Conservation (phyloP, 23 tunicate species). For the Corella eumyota region DNA sequence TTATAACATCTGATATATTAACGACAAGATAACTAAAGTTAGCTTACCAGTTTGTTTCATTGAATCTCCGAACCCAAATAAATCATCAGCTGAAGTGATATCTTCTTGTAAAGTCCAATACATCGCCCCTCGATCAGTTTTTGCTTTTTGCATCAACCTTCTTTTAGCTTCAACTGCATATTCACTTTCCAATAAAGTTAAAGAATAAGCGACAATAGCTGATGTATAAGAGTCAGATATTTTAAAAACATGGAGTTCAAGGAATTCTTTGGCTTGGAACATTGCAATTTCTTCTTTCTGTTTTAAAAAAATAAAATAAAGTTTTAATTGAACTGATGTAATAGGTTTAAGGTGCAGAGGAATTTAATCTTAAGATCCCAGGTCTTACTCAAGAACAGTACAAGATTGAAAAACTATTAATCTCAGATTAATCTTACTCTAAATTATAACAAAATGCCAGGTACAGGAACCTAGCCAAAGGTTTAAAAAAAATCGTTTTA, state of each 20-base stretch:
- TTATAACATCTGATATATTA: neutral
- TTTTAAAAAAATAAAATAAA: no score
- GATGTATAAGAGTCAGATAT: constrained; percentile 69
- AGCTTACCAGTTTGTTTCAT: constrained; percentile 46
- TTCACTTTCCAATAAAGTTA: constrained; percentile 48
- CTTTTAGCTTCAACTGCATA: constrained; percentile 35
- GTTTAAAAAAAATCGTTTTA: no score
- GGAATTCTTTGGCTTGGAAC: constrained; percentile 44
- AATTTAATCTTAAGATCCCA: no score
- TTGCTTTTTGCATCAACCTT: constrained; percentile 21
- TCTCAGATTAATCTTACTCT: no score
- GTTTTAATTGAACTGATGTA: neutral
- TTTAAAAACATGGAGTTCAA: constrained; percentile 25
- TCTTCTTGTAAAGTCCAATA: constrained; percentile 32
- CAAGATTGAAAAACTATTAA: no score
- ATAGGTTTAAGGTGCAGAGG: no score
- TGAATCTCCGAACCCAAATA: constrained; percentile 36
- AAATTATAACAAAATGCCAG: no score
- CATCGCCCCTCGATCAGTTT: constrained; percentile 1
- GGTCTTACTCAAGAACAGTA: no score
- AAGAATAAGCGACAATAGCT: constrained; percentile 67
- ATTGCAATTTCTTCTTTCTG: constrained; percentile 53
- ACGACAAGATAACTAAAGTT: neutral
- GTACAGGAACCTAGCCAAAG: no score
- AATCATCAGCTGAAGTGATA: neutral